Base-by-base conservation (phyloP, 2,888 invertebrate genomes). In the Dendrolimus pini region DNA sequence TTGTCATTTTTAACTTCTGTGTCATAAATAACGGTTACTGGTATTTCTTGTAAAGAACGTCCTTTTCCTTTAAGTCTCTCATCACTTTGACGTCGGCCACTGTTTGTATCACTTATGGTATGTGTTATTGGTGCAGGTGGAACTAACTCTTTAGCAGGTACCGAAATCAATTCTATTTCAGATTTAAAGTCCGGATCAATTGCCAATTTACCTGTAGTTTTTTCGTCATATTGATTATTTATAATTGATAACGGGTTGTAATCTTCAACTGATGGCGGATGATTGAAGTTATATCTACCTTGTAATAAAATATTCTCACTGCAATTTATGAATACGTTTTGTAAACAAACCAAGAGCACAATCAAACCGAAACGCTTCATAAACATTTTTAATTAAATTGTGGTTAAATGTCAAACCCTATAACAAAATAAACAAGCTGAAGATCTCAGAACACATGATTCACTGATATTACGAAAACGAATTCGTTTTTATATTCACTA, bases 401-500 rank as follows among this genome's bases (percentile, higher is more conserved):
- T 3, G 6, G 30, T 6, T 30, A 30, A 30, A 30, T 30, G 30
- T 30, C 62, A 59, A 67, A 59, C 59, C 58, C 61, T 67, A 74
- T 74, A 77, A 74, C 80, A 75, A 69, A 73, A 63, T 74, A 71
- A 30, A 30, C 30, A 30, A 30, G 30, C 6, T 30, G 30, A 30
- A 30, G 30, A 30, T 30, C 30, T 30, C 30, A 30, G 30, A 30
- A 30, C 6, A 75, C 73, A 79, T 77, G 80, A 81, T 66, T 81
- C 77, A 79, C 72, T 69, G 68, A 60, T 57, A 60, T 68, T 68
- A 68, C 66, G 70, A 62, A 61, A 64, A 63, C 65, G 65, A 67
- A 73, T 71, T 75, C 61, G 60, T 61, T 71, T 78, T 71, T 75
- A 67, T 72, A 75, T 74, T 74, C 67, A 66, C 73, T 77, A 74